Evolutionary conservation across 1,140 invertebrate species (phyloP).

Genomic region (Bradynema listronoti): DNA sequence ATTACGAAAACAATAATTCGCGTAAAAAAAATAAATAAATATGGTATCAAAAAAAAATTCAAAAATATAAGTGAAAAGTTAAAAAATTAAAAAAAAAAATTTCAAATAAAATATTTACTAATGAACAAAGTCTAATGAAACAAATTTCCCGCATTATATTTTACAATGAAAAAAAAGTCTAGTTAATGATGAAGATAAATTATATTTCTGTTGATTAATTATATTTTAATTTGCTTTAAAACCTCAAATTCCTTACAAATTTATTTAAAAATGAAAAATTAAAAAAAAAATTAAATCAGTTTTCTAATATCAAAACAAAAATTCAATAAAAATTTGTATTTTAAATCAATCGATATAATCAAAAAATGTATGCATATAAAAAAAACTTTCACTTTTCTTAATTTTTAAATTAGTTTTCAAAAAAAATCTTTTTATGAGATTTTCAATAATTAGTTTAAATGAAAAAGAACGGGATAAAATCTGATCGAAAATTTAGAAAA

Average conservation of each 20-base stretch:
- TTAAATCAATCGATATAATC: no score
- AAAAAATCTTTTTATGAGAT: no score
- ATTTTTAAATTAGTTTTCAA: no score
- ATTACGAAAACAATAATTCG: background rate
- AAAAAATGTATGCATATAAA: no score
- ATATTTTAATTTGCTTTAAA: background rate
- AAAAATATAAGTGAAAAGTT: background rate
- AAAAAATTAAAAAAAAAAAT: background rate
- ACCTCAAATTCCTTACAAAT: background rate
- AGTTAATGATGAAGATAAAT: background rate
- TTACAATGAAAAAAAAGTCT: background rate
- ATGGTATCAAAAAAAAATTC: background rate
- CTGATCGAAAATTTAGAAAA: no score
- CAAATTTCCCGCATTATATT: background rate
- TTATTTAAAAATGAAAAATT: slow-evolving; percentile 2
- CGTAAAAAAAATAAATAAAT: slow-evolving; percentile 1
- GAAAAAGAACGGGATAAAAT: no score
- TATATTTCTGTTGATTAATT: background rate
- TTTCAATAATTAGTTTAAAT: no score
- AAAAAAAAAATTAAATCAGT: slow-evolving; percentile 1
- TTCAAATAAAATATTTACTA: background rate
- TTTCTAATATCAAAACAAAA: background rate
- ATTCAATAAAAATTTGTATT: no score
- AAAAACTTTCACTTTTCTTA: no score
- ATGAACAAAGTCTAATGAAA: background rate